Base-by-base conservation (phyloP, 2,113 vertebrate genomes). In the Sorex araneus region DNA sequence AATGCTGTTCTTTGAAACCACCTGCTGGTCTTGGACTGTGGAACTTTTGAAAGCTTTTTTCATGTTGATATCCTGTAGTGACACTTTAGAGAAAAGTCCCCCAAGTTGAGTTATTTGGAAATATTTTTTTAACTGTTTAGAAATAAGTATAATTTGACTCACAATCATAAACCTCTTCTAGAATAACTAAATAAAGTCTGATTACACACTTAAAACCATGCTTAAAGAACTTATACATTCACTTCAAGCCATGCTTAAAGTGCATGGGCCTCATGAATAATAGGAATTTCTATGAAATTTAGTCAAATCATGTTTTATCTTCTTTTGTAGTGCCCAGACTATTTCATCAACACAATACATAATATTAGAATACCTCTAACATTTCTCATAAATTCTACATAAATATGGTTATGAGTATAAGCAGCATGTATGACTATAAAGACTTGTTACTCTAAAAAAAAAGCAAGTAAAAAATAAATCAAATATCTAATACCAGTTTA, bases 11-110 rank as follows among this genome's bases (percentile, higher is more conserved):
- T 99, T 99, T 93, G 99, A 99, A 97, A 99, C 99, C 95, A 99
- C 99, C 97, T 99, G 99, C 98, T 99, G 99, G 97, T 99, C 99
- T 96, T 99, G 99, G 66, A 98, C 97, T 83, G 99, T 99, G 36
- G 99, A 99, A 97, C 99, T 99, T 97, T 99, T 99, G 96, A 99
- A 99, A 63, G 99, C 99, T 97, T 99, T 99, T 91, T 99, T 99
- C 99, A 99, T 99, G 98, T 99, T 99, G 97, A 99, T 99, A 86
- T 99, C 99, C 97, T 99, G 99, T 23, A 99, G 98, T 4, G 99
- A 99, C 84, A 99, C 99, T 97, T 89, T 66, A 80, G 95, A 96
- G 88, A 95, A 88, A 95, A 95, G 34, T 4, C 30, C 47, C 80
- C 60, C 50, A 36, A 67, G n/a, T 12, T 57, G 32, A 76, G 54